Evolutionary conservation across 37 sponge, comb jelly and placozoan species (phyloP).

Genomic region (Mnemiopsis leidyi): DNA sequence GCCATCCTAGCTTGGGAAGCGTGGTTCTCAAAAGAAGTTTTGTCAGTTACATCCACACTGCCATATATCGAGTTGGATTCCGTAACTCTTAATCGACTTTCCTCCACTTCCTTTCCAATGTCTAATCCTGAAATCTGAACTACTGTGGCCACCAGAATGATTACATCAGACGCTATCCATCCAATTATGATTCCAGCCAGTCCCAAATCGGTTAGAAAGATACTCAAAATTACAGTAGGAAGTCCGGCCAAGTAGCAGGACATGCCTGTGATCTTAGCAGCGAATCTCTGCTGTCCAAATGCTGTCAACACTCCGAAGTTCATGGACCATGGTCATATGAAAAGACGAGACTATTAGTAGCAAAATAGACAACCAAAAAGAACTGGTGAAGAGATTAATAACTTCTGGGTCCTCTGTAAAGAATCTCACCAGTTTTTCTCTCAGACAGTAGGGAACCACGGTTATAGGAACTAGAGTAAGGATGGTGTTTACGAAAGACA

Average conservation of each 20-base stretch:
- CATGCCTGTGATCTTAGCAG: background rate
- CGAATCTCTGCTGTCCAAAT: constrained; percentile 3
- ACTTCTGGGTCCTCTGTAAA: background rate
- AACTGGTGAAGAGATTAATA: background rate
- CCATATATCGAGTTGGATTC: background rate
- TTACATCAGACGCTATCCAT: background rate
- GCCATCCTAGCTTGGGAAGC: background rate
- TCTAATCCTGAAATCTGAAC: background rate
- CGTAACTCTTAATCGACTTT: background rate
- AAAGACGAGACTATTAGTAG: background rate
- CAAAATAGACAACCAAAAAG: background rate
- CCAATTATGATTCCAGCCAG: background rate
- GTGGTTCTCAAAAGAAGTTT: background rate
- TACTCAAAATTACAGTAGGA: background rate
- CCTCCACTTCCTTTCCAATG: background rate
- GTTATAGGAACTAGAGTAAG: background rate
- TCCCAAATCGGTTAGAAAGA: background rate
- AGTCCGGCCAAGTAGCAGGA: background rate
- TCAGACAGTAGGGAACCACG: background rate
- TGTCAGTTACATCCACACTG: background rate
- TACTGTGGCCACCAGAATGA: background rate
- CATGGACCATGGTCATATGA: background rate
- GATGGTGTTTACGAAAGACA: background rate
- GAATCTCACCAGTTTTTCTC: background rate
- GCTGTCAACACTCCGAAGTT: background rate